Evolutionary conservation across 2,888 invertebrate species (phyloP).

Genomic region (Gibbula magus): DNA sequence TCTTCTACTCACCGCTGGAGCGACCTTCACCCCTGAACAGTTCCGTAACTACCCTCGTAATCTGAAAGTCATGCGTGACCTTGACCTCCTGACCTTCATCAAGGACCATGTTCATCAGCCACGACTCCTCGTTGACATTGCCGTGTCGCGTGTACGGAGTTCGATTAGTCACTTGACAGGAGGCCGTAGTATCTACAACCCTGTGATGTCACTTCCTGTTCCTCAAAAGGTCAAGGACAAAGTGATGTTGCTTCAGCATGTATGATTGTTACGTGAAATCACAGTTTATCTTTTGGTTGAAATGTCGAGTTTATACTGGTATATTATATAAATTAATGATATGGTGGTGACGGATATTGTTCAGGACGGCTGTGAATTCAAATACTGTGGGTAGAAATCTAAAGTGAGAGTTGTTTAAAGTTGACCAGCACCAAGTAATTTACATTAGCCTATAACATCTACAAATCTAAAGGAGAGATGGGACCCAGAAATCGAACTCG

Average conservation of each 20-base stretch:
- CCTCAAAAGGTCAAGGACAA: slow-evolving; percentile 38
- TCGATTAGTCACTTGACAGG: slow-evolving; percentile 22
- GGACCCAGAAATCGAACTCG: too few relatives aligned
- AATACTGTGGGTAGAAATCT: too few relatives aligned
- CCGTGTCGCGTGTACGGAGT: background rate
- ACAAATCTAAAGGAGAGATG: too few relatives aligned
- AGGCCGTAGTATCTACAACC: slow-evolving; percentile 41
- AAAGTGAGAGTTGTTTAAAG: too few relatives aligned
- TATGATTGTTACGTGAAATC: too few relatives aligned
- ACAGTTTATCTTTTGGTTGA: too few relatives aligned
- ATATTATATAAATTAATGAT: too few relatives aligned
- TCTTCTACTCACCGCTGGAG: slow-evolving; percentile 50
- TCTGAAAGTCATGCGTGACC: slow-evolving; percentile 53
- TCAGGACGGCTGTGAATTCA: too few relatives aligned
- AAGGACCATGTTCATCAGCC: slow-evolving; percentile 45
- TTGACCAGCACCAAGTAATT: too few relatives aligned
- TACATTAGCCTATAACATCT: too few relatives aligned
- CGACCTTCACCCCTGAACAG: slow-evolving; percentile 38
- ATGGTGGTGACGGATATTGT: too few relatives aligned
- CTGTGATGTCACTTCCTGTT: slow-evolving; percentile 48
- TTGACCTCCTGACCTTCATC: slow-evolving; percentile 36
- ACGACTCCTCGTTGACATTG: slow-evolving; percentile 24
- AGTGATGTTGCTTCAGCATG: background rate
- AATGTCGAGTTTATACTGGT: too few relatives aligned
- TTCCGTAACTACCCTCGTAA: slow-evolving; percentile 50